These are phyloP conservation scores for Liopterus haemorrhoidalis DNA, from an alignment of 2,888 invertebrate species.

Conservation along the genomic window DNA sequence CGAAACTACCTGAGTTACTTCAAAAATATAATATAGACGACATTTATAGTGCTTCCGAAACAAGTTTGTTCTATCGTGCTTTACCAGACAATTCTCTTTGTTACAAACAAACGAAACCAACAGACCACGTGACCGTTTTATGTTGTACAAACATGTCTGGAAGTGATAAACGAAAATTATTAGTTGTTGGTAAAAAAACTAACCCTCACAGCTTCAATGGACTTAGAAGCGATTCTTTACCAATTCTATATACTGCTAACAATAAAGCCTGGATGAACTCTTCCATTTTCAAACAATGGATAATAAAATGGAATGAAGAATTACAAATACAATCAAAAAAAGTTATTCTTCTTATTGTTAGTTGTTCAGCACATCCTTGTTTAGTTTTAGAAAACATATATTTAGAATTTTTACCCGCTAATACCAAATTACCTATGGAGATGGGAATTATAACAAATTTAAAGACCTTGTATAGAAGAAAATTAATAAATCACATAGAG, in stretches of 20 bases:
- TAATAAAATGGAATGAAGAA: constrained; percentile 23
- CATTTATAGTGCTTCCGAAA: constrained; percentile 29
- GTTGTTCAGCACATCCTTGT: constrained; percentile 25
- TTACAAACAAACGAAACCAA: constrained; percentile 22
- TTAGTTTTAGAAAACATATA: constrained; percentile 26
- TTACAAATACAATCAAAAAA: constrained; percentile 25
- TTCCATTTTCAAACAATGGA: constrained; percentile 18
- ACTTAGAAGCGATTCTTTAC: constrained; percentile 16
- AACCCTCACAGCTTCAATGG: constrained; percentile 24
- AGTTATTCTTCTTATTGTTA: constrained; percentile 26
- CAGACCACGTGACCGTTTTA: constrained; percentile 28
- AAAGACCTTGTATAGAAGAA: constrained; percentile 23
- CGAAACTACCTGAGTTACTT: constrained; percentile 23
- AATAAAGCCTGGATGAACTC: constrained; percentile 25
- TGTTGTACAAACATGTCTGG: constrained; percentile 32
- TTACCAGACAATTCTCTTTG: constrained; percentile 30
- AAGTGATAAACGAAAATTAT: constrained; percentile 30
- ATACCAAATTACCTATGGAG: constrained; percentile 20
- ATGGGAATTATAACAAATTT: constrained; percentile 25
- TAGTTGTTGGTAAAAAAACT: constrained; percentile 29
- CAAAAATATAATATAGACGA: constrained; percentile 27
- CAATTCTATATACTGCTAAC: constrained; percentile 25
- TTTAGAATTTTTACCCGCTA: constrained; percentile 25
- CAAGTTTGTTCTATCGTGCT: constrained; percentile 28
- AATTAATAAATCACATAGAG: constrained; percentile 24